phyloP scores from a whole-genome alignment of 2,113 vertebrate species.

The Bucco capensis region DNA sequence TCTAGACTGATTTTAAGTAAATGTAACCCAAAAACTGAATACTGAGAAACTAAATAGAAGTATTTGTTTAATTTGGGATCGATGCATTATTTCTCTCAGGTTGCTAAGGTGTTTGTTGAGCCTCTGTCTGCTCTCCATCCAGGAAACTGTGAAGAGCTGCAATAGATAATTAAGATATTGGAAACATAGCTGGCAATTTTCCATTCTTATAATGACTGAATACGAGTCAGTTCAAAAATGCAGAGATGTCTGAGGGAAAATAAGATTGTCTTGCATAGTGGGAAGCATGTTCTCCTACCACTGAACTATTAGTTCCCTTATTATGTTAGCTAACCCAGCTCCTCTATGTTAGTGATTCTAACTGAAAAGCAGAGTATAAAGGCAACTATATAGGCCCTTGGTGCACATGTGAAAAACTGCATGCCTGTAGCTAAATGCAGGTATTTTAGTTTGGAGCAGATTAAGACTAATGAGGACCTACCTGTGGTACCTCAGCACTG shows the following conservation, averaged over 20 bases:
- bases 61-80: background rate
- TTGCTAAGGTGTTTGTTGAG: background rate
- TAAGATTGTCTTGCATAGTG: background rate
- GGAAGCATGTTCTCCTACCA: background rate
- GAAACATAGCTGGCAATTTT: background rate
- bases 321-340: background rate
- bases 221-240: background rate
- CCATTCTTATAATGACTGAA: background rate
- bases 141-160: background rate
- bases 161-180: background rate
- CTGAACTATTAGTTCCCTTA: too few species aligned
- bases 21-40: background rate
- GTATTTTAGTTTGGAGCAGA: background rate
- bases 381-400: background rate
- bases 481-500: background rate
- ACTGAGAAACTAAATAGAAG: background rate
- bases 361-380: background rate
- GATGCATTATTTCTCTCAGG: background rate
- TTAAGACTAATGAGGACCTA: background rate
- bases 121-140: background rate
- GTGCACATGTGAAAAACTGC: background rate
- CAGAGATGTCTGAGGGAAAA: background rate
- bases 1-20: background rate
- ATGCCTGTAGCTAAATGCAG: background rate
- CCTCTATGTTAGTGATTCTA: background rate